Evolutionary conservation across 2,888 invertebrate species (phyloP), one percentile per base, ranked within the genome.

Genomic region (Oxyscelio sp.): DNA sequence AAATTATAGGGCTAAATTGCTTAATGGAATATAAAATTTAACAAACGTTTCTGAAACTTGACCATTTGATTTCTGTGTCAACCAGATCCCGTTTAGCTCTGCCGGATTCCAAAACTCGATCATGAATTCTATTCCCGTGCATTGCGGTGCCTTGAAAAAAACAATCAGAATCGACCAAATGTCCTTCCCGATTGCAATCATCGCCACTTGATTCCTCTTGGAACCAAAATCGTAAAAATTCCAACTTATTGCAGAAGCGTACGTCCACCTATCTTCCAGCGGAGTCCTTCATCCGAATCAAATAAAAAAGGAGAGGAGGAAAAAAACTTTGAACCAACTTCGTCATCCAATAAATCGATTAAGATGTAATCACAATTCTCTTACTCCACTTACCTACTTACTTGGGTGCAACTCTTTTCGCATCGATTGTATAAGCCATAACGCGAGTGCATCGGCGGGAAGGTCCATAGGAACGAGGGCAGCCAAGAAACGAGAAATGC

Each of bases 401-500:
- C 43, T 80, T 61, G 45, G 66, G 45, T 83, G 56, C 74, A 74
- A 83, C 73, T 74, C 61, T 74, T 74, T 74, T 56, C 78, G 68
- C 83, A 83, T 74, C 61, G 83, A 68, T 74, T 79, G 66, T 74
- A 65, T 48, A 52, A 56, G 66, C n/a, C 70, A 59, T 52, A 83
- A 58, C 70, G 70, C 66, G 59, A 66, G 58, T 68, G 52, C 63
- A 66, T 34, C 38, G 31, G 24, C 21, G 59, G 74, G 68, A 65
- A 58, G 58, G 48, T 63, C 45, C 43, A 24, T 50, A 63, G 81
- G 65, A 87, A 88, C 84, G 87, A 84, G 89, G 89, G 86, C 87
- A 85, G 88, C 87, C 84, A 88, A 87, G 87, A 85, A 89, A 68
- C 87, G 63, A 38, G 86, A 78, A 50, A 87, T 88, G 85, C 80